These are phyloP conservation scores for Esox lucius DNA, from an alignment of 2,797 vertebrate genomes.

Conservation along the genomic window DNA sequence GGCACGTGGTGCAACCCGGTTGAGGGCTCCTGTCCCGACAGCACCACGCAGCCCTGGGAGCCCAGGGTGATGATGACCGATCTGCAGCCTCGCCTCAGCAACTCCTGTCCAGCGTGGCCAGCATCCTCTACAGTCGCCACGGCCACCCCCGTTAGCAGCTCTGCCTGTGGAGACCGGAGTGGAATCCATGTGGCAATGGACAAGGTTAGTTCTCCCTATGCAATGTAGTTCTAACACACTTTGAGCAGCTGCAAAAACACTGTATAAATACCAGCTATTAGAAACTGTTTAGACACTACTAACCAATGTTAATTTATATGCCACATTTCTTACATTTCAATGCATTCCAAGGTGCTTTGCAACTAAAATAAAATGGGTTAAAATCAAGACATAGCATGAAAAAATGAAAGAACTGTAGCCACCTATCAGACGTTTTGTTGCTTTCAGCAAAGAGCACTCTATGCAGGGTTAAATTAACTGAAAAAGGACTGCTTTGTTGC, in stretches of 20 bases:
- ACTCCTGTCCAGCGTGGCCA: constrained; percentile 68
- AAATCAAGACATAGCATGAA: too few relatives aligned
- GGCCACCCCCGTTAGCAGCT: constrained; percentile 81
- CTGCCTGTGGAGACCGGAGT: constrained; percentile 77
- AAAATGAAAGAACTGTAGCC: too few relatives aligned
- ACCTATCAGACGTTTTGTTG: too few relatives aligned
- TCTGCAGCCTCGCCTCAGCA: constrained; percentile 83
- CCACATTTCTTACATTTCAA: too few relatives aligned
- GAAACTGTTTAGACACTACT: neutral
- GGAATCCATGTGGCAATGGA: neutral
- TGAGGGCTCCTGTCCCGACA: constrained; percentile 69
- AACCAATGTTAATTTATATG: too few relatives aligned
- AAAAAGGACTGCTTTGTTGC: too few relatives aligned
- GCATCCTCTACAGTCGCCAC: constrained; percentile 80
- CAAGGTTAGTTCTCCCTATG: neutral
- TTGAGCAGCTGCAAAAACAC: neutral
- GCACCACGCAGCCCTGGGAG: constrained; percentile 86
- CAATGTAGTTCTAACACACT: neutral
- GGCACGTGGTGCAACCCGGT: constrained; percentile 78
- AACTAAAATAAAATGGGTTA: too few relatives aligned
- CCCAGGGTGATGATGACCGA: constrained; percentile 88
- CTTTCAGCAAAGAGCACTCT: too few relatives aligned
- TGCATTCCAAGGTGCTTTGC: constrained; percentile 50
- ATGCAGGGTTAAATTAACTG: too few relatives aligned
- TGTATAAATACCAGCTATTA: neutral